Evolutionary conservation across 2,797 vertebrate species (phyloP), one percentile per base, ranked within the genome.

Genomic region (Anisognathus igniventris): DNA sequence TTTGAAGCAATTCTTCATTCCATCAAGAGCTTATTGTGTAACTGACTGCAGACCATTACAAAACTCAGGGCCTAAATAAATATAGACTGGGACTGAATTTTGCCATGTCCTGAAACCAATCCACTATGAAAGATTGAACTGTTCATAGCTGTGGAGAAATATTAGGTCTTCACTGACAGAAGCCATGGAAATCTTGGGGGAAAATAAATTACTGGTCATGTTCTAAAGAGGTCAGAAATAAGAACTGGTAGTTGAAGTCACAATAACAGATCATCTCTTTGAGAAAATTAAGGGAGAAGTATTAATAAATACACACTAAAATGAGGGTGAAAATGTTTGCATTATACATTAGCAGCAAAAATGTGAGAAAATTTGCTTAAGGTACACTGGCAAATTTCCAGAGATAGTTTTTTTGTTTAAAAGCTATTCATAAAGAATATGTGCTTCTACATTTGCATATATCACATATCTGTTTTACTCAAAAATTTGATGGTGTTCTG

Each of bases 1-100:
- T 95, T 87, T 89, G 60, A 92, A 91, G 53, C 28, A 92, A 74
- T 73, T 91, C 48, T 76, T 91, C 56, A 56, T 92, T 91, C 48
- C 44, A 35, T 42, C 0, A 3, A 82, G 37, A 5, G 6, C 12
- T 85, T 75, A 66, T 54, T 87, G 60, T 76, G 33, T 78, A 96
- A 88, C 58, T 58, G 90, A 78, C 45, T 60, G 61, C 61, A 88
- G 58, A 90, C 19, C 25, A 40, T 82, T 86, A 67, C 48, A 92
- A 92, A 94, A 76, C 13, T 31, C 35, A 70, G 31, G 9, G 23
- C 14, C 61, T 80, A 53, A 44, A 39, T 27, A 61, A 75, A 86
- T 62, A 48, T 7, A 79, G 42, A 40, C 11, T 56, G 40, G 31
- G 28, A 28, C 30, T 81, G 35, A 10, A 39, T 90, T 81, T 84